Evolutionary conservation across 2,797 vertebrate species (phyloP).

Genomic region (Cryptoblepharus egeriae): DNA sequence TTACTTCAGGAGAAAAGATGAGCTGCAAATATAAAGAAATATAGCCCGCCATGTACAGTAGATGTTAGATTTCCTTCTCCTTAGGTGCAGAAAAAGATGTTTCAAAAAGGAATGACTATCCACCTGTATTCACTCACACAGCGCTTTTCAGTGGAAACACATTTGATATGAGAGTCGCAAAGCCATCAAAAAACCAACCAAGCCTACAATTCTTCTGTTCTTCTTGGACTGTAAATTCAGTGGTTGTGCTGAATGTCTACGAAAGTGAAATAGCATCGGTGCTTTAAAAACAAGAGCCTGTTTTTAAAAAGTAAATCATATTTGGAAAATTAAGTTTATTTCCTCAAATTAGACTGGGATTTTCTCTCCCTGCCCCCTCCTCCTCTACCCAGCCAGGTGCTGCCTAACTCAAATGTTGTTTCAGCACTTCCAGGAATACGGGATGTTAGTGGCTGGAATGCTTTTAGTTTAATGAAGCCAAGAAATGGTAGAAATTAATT

Average conservation of each 20-base stretch:
- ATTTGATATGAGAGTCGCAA: background rate
- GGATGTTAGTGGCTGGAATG: constrained; percentile 22
- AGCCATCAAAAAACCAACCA: background rate
- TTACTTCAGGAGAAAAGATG: background rate
- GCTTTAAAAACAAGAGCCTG: constrained; percentile 32
- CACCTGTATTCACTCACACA: background rate
- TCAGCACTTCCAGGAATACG: constrained; percentile 45
- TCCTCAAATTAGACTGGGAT: background rate
- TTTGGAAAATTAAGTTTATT: constrained; percentile 38
- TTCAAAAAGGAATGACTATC: background rate
- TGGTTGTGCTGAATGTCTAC: background rate
- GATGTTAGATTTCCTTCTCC: background rate
- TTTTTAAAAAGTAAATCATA: background rate
- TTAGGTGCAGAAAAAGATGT: background rate
- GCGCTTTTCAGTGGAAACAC: too few species aligned
- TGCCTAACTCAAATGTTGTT: constrained; percentile 42
- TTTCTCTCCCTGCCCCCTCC: background rate
- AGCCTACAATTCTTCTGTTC: background rate
- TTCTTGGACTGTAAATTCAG: background rate
- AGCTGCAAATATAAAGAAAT: background rate
- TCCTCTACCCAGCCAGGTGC: background rate
- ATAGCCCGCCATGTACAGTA: too few species aligned
- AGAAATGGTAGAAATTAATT: constrained; percentile 56
- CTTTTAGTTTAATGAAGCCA: constrained; percentile 50
- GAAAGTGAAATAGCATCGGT: constrained; percentile 33